These are phyloP conservation scores for Drosophila diplacantha DNA, from an alignment of 2,888 invertebrate species.

Conservation along the genomic window DNA sequence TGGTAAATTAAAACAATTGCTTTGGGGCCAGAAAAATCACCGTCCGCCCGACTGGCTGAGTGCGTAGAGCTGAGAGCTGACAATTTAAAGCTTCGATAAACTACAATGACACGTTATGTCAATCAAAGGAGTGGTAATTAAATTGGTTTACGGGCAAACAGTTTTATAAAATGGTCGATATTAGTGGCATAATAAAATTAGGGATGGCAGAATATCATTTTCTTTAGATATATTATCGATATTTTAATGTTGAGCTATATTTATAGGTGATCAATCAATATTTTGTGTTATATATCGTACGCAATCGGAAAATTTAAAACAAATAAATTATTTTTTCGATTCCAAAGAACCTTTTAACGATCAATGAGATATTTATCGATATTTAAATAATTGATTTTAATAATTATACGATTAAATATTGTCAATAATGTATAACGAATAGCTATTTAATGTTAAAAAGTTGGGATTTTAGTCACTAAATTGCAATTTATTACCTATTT, in stretches of 20 bases:
- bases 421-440: too few species aligned
- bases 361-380: background rate
- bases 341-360: background rate
- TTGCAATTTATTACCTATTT: background rate
- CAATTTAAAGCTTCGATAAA: slow-evolving; percentile 21
- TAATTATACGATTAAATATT: too few species aligned
- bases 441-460: background rate
- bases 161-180: background rate
- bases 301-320: too few species aligned
- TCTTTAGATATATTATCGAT: background rate
- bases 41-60: slow-evolving; percentile 1
- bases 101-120: slow-evolving; percentile 21
- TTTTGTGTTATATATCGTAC: too few species aligned
- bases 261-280: background rate
- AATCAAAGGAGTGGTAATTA: slow-evolving; percentile 14
- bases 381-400: background rate
- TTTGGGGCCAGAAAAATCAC: slow-evolving; percentile 18
- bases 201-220: background rate
- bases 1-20: slow-evolving; percentile 66
- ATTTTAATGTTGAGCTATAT: background rate
- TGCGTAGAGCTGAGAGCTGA: slow-evolving; percentile 10
- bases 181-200: background rate
- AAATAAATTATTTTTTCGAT: background rate
- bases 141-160: background rate
- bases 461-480: background rate